Evolutionary conservation across 2,113 vertebrate species (phyloP).

Genomic region (Bos taurus): DNA sequence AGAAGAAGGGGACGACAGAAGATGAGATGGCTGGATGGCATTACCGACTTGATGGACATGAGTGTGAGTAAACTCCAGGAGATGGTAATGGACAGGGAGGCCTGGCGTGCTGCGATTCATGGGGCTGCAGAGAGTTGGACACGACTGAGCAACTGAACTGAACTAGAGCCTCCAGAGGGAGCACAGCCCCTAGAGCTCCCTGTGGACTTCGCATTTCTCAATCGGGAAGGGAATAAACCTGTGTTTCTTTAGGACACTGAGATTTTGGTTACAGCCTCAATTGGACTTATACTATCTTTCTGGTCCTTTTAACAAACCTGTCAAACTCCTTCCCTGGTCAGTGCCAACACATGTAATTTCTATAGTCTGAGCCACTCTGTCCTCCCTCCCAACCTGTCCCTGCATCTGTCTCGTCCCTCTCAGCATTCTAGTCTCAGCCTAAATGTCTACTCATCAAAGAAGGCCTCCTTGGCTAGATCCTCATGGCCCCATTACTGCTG

Average conservation of each 20-base stretch:
- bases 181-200: neutral
- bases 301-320: neutral
- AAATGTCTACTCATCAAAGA: neutral
- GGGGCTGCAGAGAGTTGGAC: no score
- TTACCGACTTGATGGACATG: no score
- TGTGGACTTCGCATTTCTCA: fast-evolving
- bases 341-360: no score
- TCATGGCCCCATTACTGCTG: neutral
- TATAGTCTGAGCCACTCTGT: neutral
- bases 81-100: no score
- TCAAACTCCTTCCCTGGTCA: neutral
- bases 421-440: neutral
- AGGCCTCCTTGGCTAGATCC: neutral
- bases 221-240: neutral
- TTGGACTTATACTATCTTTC: fast-evolving
- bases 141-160: no score
- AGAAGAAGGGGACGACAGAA: no score
- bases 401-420: neutral
- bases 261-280: neutral
- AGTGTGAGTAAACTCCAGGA: no score
- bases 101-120: no score
- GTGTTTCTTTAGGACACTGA: neutral
- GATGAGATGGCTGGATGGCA: no score
- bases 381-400: neutral
- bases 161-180: neutral